These are phyloP conservation scores for Heliconius charithonia DNA, from an alignment of 2,888 invertebrate species.

Conservation along the genomic window DNA sequence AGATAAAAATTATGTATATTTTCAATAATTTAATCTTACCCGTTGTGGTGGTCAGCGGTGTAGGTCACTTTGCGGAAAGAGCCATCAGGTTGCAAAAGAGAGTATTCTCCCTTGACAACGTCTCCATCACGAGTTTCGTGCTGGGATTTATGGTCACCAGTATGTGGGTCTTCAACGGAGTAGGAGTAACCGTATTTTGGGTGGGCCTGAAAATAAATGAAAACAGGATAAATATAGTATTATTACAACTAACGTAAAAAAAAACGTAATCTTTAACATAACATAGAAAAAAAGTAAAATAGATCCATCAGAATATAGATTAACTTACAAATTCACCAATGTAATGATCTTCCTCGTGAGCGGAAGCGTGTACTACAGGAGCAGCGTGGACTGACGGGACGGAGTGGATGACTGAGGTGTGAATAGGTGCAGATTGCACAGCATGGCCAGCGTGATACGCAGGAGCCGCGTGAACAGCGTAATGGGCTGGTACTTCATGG, in stretches of 20 bases:
- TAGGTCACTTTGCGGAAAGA: constrained; percentile 84
- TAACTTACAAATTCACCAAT: constrained; percentile 77
- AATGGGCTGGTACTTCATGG: constrained; percentile 67
- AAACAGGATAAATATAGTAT: background rate
- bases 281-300: background rate
- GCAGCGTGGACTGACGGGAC: constrained; percentile 52
- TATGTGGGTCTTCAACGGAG: constrained; percentile 84
- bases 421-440: constrained; percentile 51
- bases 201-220: constrained; percentile 65
- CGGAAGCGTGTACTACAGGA: constrained; percentile 47
- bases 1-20: background rate
- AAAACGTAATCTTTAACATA: too few relatives aligned
- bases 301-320: background rate
- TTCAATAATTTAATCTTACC: constrained; percentile 54
- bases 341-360: constrained; percentile 69
- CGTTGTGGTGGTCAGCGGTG: constrained; percentile 84
- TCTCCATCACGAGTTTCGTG: constrained; percentile 84
- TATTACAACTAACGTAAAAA: background rate
- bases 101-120: constrained; percentile 83
- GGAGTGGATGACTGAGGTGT: constrained; percentile 50
- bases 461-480: constrained; percentile 56
- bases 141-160: constrained; percentile 84
- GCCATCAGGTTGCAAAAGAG: constrained; percentile 83
- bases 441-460: constrained; percentile 52
- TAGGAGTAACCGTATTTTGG: constrained; percentile 83